phyloP scores from a whole-genome alignment of 1,140 invertebrate genomes.

The Drosophila kepulauana region DNA sequence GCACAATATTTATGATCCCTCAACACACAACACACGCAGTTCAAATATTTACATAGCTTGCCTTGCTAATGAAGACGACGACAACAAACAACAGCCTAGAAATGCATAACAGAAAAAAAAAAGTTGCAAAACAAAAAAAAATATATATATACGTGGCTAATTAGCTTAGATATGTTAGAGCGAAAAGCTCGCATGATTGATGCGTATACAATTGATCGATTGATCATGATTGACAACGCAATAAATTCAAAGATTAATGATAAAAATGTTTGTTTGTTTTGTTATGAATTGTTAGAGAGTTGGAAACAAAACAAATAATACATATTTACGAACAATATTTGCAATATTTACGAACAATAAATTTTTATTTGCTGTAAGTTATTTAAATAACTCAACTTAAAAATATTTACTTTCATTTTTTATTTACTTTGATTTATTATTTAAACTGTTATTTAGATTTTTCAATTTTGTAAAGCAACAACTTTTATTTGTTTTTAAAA shows the following conservation, averaged over 20 bases:
- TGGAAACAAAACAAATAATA: too few relatives aligned
- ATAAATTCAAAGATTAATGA: not conserved
- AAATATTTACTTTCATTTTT: too few relatives aligned
- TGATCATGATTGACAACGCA: not conserved
- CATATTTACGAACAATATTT: too few relatives aligned
- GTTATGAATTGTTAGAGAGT: too few relatives aligned
- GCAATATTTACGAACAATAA: too few relatives aligned
- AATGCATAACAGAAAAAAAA: constrained; percentile 10
- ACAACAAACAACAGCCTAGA: constrained; percentile 2
- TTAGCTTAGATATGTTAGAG: not conserved
- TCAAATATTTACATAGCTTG: constrained; percentile 34
- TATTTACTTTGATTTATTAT: too few relatives aligned
- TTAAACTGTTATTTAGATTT: too few relatives aligned
- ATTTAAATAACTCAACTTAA: too few relatives aligned
- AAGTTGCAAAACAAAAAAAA: constrained; percentile 2
- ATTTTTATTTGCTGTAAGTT: too few relatives aligned
- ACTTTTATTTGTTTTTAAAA: too few relatives aligned
- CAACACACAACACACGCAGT: not conserved
- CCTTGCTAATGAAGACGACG: constrained; percentile 17
- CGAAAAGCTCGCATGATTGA: not conserved
- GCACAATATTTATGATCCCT: constrained; percentile 9
- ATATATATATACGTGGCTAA: constrained; percentile 9
- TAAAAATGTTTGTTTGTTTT: too few relatives aligned
- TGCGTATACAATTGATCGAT: not conserved
- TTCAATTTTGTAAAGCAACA: too few relatives aligned